Evolutionary conservation across 1,140 invertebrate genomes (phyloP), one percentile per base, ranked within the genome.

Genomic region (Bombus turneri): DNA sequence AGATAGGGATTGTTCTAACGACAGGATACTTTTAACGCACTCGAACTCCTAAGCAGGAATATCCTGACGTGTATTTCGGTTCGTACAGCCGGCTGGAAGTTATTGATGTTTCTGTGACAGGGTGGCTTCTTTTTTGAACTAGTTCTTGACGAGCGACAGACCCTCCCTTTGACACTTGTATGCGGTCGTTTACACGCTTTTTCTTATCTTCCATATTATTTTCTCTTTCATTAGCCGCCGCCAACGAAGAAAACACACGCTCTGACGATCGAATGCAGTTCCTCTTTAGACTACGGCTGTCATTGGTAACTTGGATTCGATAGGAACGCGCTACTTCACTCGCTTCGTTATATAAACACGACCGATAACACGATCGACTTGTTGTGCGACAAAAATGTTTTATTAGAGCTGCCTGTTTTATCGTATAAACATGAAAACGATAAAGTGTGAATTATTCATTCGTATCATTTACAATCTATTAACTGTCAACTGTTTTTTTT

Each of bases 31-130:
- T 64, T 79, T 34, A 64, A 81, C 76, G 31, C 47, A 10, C 69
- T 71, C 66, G 57, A 77, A 83, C 62, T 78, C 22, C 62, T 82
- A 12, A 62, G 88, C 88, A 10, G 41, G 87, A 90, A 90, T 90
- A 90, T 78, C 85, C 37, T 71, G 6, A 64, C 22, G 76, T 9
- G 39, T 87, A 90, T 90, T 90, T 89, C 64, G 47, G 88, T 39
- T 57, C 64, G 66, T 34, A 77, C 64, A 78, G 43, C 85, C 85
- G 88, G 81, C 72, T 90, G 88, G 28, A 71, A 87, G 88, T 87
- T 89, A 90, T 89, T 89, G 85, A 78, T 85, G 88, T 75, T 18
- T 76, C 75, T 41, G 28, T 84, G 86, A 89, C 88, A 57, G 64
- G 73, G 74, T 89, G 74, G 81, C 39, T 86, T 47, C 71, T 75